Conservation (phyloP, 1,140 invertebrate genomes). For the Drepana arcuata region DNA sequence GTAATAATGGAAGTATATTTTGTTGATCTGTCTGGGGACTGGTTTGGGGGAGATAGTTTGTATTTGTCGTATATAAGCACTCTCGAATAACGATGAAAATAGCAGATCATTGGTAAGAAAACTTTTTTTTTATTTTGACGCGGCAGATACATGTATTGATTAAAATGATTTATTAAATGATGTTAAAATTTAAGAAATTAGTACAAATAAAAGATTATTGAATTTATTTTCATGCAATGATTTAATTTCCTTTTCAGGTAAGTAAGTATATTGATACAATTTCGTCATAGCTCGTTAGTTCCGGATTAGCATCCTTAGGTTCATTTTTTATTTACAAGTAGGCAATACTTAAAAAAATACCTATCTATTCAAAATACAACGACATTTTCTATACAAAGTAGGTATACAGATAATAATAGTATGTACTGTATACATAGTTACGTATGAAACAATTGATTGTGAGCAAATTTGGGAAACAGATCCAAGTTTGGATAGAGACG, state of each 20-base stretch:
- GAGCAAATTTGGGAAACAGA: conserved; percentile 28
- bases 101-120: no score
- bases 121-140: no score
- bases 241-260: conserved; percentile 9
- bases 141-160: no score
- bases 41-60: no score
- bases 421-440: conserved; percentile 25
- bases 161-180: no score
- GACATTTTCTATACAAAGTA: conserved; percentile 48
- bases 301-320: conserved; percentile 22
- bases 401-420: conserved; percentile 24
- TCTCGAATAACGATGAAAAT: no score
- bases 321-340: conserved; percentile 20
- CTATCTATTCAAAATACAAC: conserved; percentile 33
- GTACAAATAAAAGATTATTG: no score
- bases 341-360: conserved; percentile 22
- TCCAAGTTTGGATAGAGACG: neutral
- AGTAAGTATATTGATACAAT: conserved; percentile 15
- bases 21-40: no score
- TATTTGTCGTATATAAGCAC: no score
- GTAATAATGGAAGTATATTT: no score
- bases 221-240: no score
- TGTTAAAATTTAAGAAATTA: no score
- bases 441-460: conserved; percentile 28
- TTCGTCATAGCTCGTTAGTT: conserved; percentile 15